These are phyloP conservation scores for Pemphigus obesinymphae DNA, from an alignment of 1,140 invertebrate genomes.

Conservation along the genomic window DNA sequence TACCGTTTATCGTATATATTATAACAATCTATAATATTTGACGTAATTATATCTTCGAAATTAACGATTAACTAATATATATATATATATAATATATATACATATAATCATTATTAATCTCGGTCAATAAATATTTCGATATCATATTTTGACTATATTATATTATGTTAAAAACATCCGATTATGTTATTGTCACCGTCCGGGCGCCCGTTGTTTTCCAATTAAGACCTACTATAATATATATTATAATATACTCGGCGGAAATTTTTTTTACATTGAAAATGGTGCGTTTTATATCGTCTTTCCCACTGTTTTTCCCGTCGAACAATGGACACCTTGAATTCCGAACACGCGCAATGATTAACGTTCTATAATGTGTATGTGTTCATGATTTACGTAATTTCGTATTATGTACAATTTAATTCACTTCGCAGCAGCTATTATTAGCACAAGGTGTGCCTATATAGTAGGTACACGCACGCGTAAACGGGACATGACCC, in stretches of 20 bases:
- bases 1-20: too few relatives aligned
- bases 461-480: neutral
- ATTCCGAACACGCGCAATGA: conserved; percentile 11
- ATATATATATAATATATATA: too few relatives aligned
- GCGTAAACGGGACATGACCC: neutral
- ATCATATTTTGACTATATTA: too few relatives aligned
- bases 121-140: too few relatives aligned
- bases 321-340: conserved; percentile 22
- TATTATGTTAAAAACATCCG: neutral
- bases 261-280: neutral
- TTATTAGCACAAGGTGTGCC: neutral
- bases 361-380: neutral
- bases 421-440: neutral
- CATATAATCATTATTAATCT: too few relatives aligned
- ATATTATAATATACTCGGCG: too few relatives aligned
- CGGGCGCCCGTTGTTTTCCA: conserved; percentile 23
- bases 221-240: conserved; percentile 6
- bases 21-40: too few relatives aligned
- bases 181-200: neutral
- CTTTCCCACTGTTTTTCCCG: conserved; percentile 7
- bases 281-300: conserved; percentile 17
- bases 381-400: neutral
- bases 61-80: too few relatives aligned
- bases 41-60: too few relatives aligned
- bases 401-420: neutral